Base-by-base conservation (phyloP, 2,797 vertebrate genomes). In the Poeciliopsis presidionis region DNA sequence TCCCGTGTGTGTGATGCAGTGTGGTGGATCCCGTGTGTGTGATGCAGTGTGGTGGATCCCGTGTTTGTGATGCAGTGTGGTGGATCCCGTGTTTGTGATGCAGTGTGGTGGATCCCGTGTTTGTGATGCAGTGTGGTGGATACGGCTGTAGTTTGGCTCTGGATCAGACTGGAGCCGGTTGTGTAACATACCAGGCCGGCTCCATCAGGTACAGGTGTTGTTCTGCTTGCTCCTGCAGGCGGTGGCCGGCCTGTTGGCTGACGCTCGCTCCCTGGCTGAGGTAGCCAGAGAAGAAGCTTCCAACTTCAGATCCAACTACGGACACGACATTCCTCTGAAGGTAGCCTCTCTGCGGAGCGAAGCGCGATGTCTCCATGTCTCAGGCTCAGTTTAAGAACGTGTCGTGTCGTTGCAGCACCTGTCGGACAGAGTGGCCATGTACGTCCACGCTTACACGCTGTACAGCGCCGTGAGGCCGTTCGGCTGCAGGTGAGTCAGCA, bases 401-500 rank as follows among this genome's bases (percentile, higher is more conserved):
- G 5, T 14, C 16, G 47, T 88, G 65, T 85, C 22, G 7, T 86
- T 76, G 1, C 86, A 99, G 98, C 98, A 99, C 89, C 96, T 99
- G 70, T 96, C 98, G 0, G 98, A 99, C 89, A 94, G 98, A 95
- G 98, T 99, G 88, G 97, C 98, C 76, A 99, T 99, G 98, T 99
- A 99, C 0, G 98, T 98, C 53, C 98, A 99, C 4, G 98, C 98
- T 7, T 99, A 99, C 92, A 99, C 98, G 0, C 95, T 99, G 69
- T 99, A 99, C 96, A 99, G 98, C 45, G 98, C 98, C 9, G 98
- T 99, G 72, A 95, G 98, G 84, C 98, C 98, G 30, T 99, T 99
- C 47, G 98, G 98, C 57, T 98, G 98, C 97, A 99, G 98, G 98
- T 98, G 93, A 82, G 90, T 82, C 30, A 20, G 16, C 16, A 3